Conservation (phyloP, 2,888 invertebrate genomes). For the Drosophila niveifrons region DNA sequence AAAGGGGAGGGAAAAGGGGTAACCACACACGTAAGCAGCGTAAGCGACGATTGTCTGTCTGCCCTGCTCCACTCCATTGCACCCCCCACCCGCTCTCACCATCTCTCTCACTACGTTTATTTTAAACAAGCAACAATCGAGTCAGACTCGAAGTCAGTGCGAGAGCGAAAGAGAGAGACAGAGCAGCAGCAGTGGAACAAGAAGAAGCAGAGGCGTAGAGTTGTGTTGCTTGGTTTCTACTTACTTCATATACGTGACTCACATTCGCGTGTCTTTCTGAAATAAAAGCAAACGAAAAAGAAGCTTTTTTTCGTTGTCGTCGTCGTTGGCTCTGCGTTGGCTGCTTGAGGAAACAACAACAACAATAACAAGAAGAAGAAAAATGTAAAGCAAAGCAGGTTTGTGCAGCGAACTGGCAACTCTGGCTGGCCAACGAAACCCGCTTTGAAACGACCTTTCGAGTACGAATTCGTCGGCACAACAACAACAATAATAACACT, state of each 20-base stretch:
- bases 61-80: constrained; percentile 2
- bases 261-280: constrained; percentile 80
- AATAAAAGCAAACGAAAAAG: constrained; percentile 71
- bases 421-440: constrained; percentile 73
- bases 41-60: constrained; percentile 37
- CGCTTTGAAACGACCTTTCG: constrained; percentile 85
- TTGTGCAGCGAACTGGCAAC: constrained; percentile 80
- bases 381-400: constrained; percentile 81
- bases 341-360: constrained; percentile 44
- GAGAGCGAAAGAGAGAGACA: neutral
- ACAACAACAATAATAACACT: constrained; percentile 61
- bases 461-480: constrained; percentile 83
- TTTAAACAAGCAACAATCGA: constrained; percentile 43
- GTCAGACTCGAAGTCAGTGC: constrained; percentile 35
- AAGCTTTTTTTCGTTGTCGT: constrained; percentile 63
- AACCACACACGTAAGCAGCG: constrained; percentile 32
- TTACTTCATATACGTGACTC: constrained; percentile 80
- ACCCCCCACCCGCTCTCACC: constrained; percentile 1
- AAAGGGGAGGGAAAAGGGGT: neutral
- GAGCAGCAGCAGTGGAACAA: constrained; percentile 2
- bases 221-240: constrained; percentile 65
- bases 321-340: constrained; percentile 53
- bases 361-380: constrained; percentile 57
- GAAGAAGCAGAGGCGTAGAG: constrained; percentile 51
- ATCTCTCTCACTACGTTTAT: neutral